Conservation (phyloP, 2,113 vertebrate genomes). For the Cebidichthys violaceus region DNA sequence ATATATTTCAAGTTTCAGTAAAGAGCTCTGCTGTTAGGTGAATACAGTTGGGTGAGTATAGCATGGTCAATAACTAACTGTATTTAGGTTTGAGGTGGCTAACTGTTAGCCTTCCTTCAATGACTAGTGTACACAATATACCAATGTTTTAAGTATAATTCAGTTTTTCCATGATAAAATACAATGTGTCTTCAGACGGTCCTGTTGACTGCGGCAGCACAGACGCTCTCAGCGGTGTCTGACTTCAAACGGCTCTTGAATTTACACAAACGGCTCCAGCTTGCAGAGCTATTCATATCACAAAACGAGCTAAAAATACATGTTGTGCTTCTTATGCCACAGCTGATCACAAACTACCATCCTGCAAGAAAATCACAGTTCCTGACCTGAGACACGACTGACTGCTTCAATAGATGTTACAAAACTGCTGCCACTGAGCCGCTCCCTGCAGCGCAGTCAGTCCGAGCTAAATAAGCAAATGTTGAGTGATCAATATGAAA, state of each 20-base stretch:
- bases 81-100: background rate
- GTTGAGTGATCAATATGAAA: background rate
- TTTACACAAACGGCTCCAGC: conserved; percentile 44
- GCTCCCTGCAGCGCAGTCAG: background rate
- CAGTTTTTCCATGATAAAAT: background rate
- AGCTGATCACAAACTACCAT: conserved; percentile 51
- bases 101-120: background rate
- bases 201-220: conserved; percentile 1
- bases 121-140: background rate
- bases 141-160: background rate
- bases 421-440: conserved; percentile 5
- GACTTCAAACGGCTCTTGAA: conserved; percentile 34
- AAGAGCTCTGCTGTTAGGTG: background rate
- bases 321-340: conserved; percentile 35
- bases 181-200: background rate
- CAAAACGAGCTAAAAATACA: conserved; percentile 66
- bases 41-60: background rate
- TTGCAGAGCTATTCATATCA: conserved; percentile 65
- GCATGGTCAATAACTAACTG: background rate
- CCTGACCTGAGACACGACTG: conserved; percentile 42
- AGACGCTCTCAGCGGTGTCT: conserved; percentile 20
- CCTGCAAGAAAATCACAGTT: conserved; percentile 33
- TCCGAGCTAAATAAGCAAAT: conserved; percentile 11
- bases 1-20: background rate
- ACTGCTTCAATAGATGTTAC: conserved; percentile 39